These are phyloP conservation scores for Smithornis capensis DNA, from an alignment of 2,113 vertebrate species.

Conservation along the genomic window DNA sequence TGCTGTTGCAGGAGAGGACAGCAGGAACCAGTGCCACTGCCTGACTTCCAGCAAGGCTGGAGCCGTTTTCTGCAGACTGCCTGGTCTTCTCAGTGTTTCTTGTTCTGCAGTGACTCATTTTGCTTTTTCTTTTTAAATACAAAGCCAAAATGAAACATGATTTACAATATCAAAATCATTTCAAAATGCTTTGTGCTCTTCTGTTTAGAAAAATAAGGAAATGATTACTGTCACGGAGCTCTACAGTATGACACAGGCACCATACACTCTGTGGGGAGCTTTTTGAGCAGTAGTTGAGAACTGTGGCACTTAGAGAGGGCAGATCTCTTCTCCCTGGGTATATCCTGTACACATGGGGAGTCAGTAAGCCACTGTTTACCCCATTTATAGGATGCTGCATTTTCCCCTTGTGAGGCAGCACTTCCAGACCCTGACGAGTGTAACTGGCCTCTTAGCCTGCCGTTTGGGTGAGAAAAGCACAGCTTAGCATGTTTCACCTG, in stretches of 20 bases:
- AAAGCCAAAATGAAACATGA: not conserved
- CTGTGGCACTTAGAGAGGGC: not conserved
- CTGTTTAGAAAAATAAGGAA: not conserved
- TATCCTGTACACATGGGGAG: not conserved
- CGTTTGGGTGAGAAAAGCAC: not conserved
- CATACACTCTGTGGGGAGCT: not conserved
- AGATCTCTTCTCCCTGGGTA: not conserved
- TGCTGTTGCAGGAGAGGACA: not conserved
- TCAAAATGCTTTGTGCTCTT: not conserved
- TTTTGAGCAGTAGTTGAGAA: not conserved
- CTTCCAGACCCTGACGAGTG: not conserved
- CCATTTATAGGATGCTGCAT: rapidly evolving
- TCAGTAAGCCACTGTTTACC: not conserved
- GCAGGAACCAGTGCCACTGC: not conserved
- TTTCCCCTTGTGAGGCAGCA: not conserved
- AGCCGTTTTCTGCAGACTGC: not conserved
- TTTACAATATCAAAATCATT: not conserved
- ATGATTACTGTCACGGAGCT: not conserved
- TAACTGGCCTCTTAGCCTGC: not conserved
- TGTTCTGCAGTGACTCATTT: constrained; percentile 9
- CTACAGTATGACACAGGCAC: not conserved
- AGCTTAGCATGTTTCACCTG: not conserved
- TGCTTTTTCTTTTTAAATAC: not conserved
- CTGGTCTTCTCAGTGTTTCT: not conserved
- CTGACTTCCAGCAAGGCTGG: not conserved